Conservation (phyloP, 2,888 invertebrate genomes). For the Xylota sylvarum region DNA sequence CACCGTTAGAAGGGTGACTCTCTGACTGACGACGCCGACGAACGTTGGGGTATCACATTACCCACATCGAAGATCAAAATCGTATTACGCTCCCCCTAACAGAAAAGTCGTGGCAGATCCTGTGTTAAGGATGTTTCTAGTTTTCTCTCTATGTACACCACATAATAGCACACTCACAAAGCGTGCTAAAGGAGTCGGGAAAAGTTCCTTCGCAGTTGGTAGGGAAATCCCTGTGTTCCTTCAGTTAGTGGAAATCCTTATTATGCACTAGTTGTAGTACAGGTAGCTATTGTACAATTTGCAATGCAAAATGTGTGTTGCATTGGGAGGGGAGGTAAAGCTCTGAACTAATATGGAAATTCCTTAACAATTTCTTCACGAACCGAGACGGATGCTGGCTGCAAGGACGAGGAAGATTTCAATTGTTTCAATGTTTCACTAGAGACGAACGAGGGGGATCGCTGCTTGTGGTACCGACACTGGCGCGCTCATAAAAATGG, state of each 20-base stretch:
- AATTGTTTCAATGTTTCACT: conserved; percentile 69
- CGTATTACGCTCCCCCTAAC: conserved; percentile 24
- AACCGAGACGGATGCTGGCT: not conserved
- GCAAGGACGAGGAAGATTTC: conserved; percentile 45
- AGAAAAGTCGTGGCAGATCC: conserved; percentile 44
- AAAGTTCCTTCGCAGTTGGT: conserved; percentile 48
- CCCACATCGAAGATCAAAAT: conserved; percentile 71
- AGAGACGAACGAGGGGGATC: not conserved
- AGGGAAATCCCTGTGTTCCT: conserved; percentile 53
- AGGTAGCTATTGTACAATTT: conserved; percentile 63
- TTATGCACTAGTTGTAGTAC: conserved; percentile 49
- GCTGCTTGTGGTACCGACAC: not conserved
- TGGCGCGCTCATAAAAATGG: conserved; percentile 56
- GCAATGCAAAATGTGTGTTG: conserved; percentile 65
- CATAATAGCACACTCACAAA: conserved; percentile 68
- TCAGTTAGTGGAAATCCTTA: conserved; percentile 69
- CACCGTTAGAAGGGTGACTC: conserved; percentile 21
- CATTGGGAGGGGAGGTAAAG: not conserved
- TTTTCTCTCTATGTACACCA: conserved; percentile 56
- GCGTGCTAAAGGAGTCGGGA: conserved; percentile 6
- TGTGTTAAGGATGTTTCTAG: conserved; percentile 69
- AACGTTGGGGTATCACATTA: conserved; percentile 31
- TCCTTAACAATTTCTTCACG: conserved; percentile 66
- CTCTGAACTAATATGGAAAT: conserved; percentile 73
- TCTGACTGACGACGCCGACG: too few relatives aligned